Evolutionary conservation across 2,797 vertebrate genomes (phyloP).

Genomic region (Enteromius trimaculatus): DNA sequence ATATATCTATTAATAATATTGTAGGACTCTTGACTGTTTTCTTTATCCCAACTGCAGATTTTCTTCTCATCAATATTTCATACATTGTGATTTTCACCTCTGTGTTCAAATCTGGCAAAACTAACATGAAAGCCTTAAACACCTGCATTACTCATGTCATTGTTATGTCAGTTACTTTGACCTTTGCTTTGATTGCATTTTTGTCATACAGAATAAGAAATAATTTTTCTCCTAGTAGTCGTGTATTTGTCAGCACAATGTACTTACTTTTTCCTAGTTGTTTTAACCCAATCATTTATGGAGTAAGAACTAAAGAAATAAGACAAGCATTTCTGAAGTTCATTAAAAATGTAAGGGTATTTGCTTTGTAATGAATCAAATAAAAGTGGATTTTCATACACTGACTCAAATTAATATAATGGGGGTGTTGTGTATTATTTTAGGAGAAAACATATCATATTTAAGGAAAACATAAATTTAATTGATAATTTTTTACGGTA

Average conservation of each 20-base stretch:
- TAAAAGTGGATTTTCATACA: neutral
- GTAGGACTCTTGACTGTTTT: conserved; percentile 65
- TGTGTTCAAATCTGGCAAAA: conserved; percentile 61
- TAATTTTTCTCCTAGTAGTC: conserved; percentile 52
- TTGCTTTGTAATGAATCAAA: too few relatives aligned
- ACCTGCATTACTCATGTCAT: conserved; percentile 73
- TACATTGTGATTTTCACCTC: conserved; percentile 71
- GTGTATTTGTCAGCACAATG: conserved; percentile 65
- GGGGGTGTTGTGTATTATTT: too few relatives aligned
- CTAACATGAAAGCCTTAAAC: conserved; percentile 67
- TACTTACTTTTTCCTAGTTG: conserved; percentile 66
- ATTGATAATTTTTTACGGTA: too few relatives aligned
- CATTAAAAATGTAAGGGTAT: too few relatives aligned
- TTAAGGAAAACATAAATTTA: too few relatives aligned
- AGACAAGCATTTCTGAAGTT: too few relatives aligned
- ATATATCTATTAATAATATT: conserved; percentile 52
- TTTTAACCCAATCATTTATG: conserved; percentile 72
- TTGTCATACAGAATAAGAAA: conserved; percentile 67
- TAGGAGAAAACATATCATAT: too few relatives aligned
- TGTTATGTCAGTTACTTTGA: conserved; percentile 66
- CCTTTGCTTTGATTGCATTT: conserved; percentile 59
- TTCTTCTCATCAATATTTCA: conserved; percentile 61
- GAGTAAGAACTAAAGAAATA: conserved; percentile 46
- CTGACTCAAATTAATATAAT: too few relatives aligned
- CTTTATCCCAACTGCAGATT: conserved; percentile 65